These are phyloP conservation scores for Xestia c-nigrum DNA, from an alignment of 2,888 invertebrate genomes.

Conservation along the genomic window DNA sequence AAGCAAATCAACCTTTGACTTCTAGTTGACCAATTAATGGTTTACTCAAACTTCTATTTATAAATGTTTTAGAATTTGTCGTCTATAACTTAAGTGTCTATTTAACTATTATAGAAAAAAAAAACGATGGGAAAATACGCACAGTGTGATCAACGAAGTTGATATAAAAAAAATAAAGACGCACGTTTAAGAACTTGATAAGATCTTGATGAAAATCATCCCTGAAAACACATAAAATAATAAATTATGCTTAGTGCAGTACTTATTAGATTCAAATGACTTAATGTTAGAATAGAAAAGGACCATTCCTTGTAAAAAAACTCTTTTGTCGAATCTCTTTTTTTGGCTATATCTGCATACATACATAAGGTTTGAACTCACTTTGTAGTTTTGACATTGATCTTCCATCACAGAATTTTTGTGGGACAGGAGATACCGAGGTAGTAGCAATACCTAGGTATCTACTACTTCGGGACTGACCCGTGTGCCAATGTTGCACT, in stretches of 20 bases:
- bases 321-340: conserved; percentile 66
- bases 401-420: conserved; percentile 5
- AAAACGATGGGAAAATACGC: conserved; percentile 10
- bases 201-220: conserved; percentile 53
- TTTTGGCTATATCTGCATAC: conserved; percentile 39
- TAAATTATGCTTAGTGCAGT: conserved; percentile 58
- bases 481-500: conserved; percentile 15
- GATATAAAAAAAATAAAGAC: background rate
- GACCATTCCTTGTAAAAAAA: conserved; percentile 53
- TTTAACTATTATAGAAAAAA: conserved; percentile 14
- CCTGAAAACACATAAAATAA: conserved; percentile 45
- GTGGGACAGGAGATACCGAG: background rate
- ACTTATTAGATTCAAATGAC: conserved; percentile 65
- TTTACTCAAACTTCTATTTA: conserved; percentile 29
- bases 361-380: conserved; percentile 43
- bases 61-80: conserved; percentile 34
- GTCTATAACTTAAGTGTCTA: conserved; percentile 7
- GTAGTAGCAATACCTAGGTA: background rate
- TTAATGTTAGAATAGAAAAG: conserved; percentile 60
- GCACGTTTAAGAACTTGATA: conserved; percentile 26
- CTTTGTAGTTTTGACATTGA: conserved; percentile 10
- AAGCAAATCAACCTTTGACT: conserved; percentile 37
- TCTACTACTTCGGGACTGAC: background rate
- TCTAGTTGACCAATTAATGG: conserved; percentile 36
- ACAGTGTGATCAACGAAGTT: conserved; percentile 11